phyloP scores from a whole-genome alignment of 2,113 vertebrate species.

The Calyptommatus sinebrachiatus region DNA sequence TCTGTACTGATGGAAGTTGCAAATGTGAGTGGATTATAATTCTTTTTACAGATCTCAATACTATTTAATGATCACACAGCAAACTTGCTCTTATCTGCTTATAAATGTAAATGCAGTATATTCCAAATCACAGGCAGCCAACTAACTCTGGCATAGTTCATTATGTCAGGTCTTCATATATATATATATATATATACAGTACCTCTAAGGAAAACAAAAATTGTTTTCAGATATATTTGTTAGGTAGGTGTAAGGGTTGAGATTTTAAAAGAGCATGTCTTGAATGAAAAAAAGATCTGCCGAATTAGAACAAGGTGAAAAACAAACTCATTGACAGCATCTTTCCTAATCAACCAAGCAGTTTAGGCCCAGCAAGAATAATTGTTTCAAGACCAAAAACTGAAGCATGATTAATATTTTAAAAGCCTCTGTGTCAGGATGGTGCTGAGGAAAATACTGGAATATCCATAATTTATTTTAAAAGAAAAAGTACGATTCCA shows the following conservation, averaged over 20 bases:
- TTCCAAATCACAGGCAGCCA: slow-evolving; percentile 58
- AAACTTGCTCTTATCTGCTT: slow-evolving; percentile 56
- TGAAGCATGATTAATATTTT: slow-evolving; percentile 63
- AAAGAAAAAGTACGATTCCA: slow-evolving; percentile 58
- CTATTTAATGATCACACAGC: slow-evolving; percentile 57
- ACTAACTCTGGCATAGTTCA: slow-evolving; percentile 47
- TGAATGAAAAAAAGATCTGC: slow-evolving; percentile 28
- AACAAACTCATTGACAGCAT: slow-evolving; percentile 55
- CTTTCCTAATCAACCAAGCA: slow-evolving; percentile 44
- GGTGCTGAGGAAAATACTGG: slow-evolving; percentile 34
- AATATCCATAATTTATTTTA: slow-evolving; percentile 64
- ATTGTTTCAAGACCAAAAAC: slow-evolving; percentile 63
- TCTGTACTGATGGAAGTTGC: slow-evolving; percentile 31
- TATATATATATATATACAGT: slow-evolving; percentile 48
- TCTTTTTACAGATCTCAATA: slow-evolving; percentile 50
- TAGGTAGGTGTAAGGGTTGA: slow-evolving; percentile 37
- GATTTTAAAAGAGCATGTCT: slow-evolving; percentile 8
- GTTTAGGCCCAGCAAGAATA: slow-evolving; percentile 41
- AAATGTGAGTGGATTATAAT: slow-evolving; percentile 8
- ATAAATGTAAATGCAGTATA: slow-evolving; percentile 52
- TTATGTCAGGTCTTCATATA: slow-evolving; percentile 31
- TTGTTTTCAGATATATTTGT: slow-evolving; percentile 56
- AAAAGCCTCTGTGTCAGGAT: slow-evolving; percentile 58
- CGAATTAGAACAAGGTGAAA: slow-evolving; percentile 57
- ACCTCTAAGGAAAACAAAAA: slow-evolving; percentile 55